phyloP scores from a whole-genome alignment of 2,797 vertebrate genomes.

The Enteromius fasciolatus region DNA sequence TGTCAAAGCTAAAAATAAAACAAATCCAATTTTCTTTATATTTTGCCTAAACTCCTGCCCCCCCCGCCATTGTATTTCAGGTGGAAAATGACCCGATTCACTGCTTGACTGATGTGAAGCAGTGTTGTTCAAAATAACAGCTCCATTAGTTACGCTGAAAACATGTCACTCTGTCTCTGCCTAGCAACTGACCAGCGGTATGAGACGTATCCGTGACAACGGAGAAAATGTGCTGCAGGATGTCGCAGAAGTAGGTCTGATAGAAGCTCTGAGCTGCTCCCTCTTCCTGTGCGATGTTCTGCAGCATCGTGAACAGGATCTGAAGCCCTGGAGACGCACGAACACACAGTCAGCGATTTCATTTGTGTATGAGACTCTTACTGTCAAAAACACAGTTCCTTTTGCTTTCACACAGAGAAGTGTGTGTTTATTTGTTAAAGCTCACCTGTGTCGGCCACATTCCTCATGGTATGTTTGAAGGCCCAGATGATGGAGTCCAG shows the following conservation, averaged over 20 bases:
- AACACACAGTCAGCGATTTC: neutral
- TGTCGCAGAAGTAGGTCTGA: slow-evolving; percentile 90
- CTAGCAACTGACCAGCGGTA: slow-evolving; percentile 81
- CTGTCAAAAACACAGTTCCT: neutral
- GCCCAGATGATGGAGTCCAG: slow-evolving; percentile 99
- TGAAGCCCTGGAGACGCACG: slow-evolving; percentile 78
- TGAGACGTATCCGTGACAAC: slow-evolving; percentile 92
- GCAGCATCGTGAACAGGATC: slow-evolving; percentile 88
- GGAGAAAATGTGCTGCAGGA: slow-evolving; percentile 91
- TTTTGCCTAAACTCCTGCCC: neutral
- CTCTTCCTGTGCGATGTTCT: slow-evolving; percentile 90
- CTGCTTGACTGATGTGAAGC: neutral
- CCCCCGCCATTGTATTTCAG: neutral
- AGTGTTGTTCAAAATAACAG: neutral
- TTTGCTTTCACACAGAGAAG: neutral
- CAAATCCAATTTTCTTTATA: neutral
- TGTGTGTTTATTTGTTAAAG: neutral
- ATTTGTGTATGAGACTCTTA: neutral
- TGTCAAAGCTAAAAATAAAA: neutral
- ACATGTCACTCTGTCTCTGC: slow-evolving; percentile 24
- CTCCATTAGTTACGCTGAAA: neutral
- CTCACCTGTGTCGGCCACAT: slow-evolving; percentile 98
- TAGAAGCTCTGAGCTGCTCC: slow-evolving; percentile 92
- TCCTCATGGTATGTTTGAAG: slow-evolving; percentile 99
- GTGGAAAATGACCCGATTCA: neutral